These are phyloP conservation scores for Drosophila arawakana DNA, from an alignment of 1,140 invertebrate species.

Conservation along the genomic window DNA sequence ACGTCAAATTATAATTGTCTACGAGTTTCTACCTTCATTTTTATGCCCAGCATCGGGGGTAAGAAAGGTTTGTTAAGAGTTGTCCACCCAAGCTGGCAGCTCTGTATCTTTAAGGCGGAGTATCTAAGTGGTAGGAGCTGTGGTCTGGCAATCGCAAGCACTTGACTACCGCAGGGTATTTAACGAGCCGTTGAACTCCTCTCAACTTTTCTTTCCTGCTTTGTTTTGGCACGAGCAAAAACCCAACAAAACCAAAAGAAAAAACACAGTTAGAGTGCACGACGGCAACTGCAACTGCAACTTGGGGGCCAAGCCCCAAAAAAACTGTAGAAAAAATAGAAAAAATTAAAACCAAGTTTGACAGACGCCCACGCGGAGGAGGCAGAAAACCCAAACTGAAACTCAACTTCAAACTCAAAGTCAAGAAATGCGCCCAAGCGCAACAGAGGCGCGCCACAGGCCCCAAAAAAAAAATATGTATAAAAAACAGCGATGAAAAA, in stretches of 20 bases:
- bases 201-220: not conserved
- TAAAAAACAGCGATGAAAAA: not conserved
- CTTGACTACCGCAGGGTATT: no score
- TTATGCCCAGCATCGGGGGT: not conserved
- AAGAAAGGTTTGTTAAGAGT: no score
- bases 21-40: conserved; percentile 46
- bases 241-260: conserved; percentile 1
- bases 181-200: no score
- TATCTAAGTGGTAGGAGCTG: no score
- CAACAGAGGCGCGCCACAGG: conserved; percentile 61
- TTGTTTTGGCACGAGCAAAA: conserved; percentile 61
- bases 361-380: conserved; percentile 65
- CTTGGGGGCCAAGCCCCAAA: conserved; percentile 50
- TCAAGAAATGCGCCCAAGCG: conserved; percentile 74
- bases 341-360: conserved; percentile 2
- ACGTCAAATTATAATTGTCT: conserved; percentile 83
- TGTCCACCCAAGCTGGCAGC: no score
- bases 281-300: conserved; percentile 46
- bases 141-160: no score
- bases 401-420: conserved; percentile 56
- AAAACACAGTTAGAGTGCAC: conserved; percentile 60
- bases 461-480: conserved; percentile 12
- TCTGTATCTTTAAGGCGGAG: no score
- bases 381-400: conserved; percentile 61
- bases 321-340: not conserved